These are phyloP conservation scores for Zenarchopterus dispar DNA, from an alignment of 2,797 vertebrate genomes.

Conservation along the genomic window DNA sequence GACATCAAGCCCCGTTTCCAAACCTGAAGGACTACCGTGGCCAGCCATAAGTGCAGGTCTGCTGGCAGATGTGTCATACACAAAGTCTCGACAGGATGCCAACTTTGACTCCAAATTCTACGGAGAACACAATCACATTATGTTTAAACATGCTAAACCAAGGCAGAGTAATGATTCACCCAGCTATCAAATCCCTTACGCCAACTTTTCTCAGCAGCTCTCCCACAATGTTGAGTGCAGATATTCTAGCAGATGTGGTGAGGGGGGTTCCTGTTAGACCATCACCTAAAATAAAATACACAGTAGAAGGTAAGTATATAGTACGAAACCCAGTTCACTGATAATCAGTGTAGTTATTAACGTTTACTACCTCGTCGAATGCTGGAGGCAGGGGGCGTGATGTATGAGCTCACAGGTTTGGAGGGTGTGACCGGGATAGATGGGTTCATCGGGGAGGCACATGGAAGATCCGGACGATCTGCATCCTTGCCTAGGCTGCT, in stretches of 20 bases:
- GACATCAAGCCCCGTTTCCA: conserved; percentile 83
- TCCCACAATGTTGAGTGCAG: conserved; percentile 96
- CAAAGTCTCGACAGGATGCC: conserved; percentile 93
- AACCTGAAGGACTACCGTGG: conserved; percentile 69
- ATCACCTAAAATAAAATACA: conserved; percentile 78
- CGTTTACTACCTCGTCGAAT: conserved; percentile 82
- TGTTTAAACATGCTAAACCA: neutral
- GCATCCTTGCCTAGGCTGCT: conserved; percentile 79
- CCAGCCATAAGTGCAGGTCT: conserved; percentile 71
- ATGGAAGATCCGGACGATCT: conserved; percentile 81
- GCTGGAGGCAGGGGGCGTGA: conserved; percentile 82
- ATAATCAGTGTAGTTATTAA: neutral
- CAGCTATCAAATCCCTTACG: conserved; percentile 78
- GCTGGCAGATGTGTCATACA: conserved; percentile 88
- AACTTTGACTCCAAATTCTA: conserved; percentile 98
- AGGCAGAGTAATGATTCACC: neutral
- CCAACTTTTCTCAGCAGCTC: conserved; percentile 97
- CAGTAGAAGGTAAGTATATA: neutral
- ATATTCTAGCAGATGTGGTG: conserved; percentile 95
- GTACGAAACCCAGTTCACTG: neutral
- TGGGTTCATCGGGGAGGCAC: conserved; percentile 75
- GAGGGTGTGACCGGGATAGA: conserved; percentile 82
- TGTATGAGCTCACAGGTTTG: conserved; percentile 66
- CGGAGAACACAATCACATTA: neutral
- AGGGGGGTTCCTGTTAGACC: conserved; percentile 88